Percentiles rank a stretch among this genome's conserved stretches.
These are phyloP conservation scores for Empis stercorea DNA, from an alignment of 2,888 invertebrate species.

Conservation along the genomic window DNA sequence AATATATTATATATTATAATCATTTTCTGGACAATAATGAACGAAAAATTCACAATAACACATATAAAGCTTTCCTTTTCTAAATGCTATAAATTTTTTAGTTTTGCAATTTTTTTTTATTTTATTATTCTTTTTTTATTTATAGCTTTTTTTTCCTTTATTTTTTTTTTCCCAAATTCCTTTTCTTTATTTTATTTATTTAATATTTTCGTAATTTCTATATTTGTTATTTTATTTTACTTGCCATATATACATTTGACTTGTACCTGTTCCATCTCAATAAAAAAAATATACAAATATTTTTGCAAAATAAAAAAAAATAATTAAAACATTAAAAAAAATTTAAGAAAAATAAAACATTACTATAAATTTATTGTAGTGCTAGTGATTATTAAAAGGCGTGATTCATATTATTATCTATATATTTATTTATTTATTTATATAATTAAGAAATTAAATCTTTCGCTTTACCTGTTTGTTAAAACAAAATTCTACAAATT, in stretches of 20 bases:
- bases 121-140: slow-evolving; percentile 4
- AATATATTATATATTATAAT: too few relatives aligned
- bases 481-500: not conserved
- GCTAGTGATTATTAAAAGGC: slow-evolving; percentile 17
- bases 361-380: slow-evolving; percentile 17
- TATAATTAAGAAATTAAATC: too few relatives aligned
- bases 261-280: slow-evolving; percentile 13
- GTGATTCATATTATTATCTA: not conserved
- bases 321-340: slow-evolving; percentile 5
- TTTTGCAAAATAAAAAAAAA: too few relatives aligned
- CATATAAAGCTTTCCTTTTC: too few relatives aligned
- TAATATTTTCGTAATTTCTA: not conserved
- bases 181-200: not conserved
- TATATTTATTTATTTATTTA: not conserved
- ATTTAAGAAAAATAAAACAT: slow-evolving; percentile 9
- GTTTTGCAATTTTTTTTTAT: slow-evolving; percentile 5
- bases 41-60: too few relatives aligned
- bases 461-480: too few relatives aligned
- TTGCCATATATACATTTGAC: slow-evolving; percentile 4
- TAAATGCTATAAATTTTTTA: slow-evolving; percentile 1
- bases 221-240: slow-evolving; percentile 2
- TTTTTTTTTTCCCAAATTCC: slow-evolving; percentile 3
- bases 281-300: slow-evolving; percentile 7
- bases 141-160: slow-evolving; percentile 1
- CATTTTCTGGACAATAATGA: too few relatives aligned